phyloP scores from a whole-genome alignment of 2,888 invertebrate species.

The Dolichomitus sp. region DNA sequence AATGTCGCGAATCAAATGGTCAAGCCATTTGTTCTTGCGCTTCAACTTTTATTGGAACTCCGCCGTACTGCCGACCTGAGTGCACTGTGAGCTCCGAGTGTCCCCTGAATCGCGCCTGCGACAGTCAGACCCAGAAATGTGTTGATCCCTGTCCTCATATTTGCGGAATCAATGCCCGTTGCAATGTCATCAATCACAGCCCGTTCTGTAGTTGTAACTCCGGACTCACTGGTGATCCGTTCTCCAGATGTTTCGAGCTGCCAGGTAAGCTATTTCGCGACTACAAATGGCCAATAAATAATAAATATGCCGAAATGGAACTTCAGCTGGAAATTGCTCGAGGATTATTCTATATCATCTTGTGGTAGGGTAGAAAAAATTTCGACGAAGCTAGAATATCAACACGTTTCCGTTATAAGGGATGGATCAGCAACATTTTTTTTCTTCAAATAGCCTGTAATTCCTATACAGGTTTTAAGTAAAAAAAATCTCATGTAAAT shows the following conservation, averaged over 20 bases:
- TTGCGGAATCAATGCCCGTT: conserved; percentile 86
- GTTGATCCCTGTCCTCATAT: conserved; percentile 85
- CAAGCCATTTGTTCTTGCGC: conserved; percentile 94
- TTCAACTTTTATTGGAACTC: conserved; percentile 90
- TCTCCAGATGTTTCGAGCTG: conserved; percentile 90
- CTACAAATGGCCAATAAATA: no score
- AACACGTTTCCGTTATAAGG: no score
- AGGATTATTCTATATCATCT: no score
- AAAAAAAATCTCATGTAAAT: no score
- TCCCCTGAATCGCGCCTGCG: conserved; percentile 88
- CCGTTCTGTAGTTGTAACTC: conserved; percentile 86
- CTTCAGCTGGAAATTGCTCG: no score
- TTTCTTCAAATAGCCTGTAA: no score
- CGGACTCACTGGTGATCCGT: conserved; percentile 91
- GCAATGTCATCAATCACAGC: conserved; percentile 86
- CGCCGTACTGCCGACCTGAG: conserved; percentile 88
- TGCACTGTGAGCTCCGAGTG: conserved; percentile 86
- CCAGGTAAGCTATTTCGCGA: conserved; percentile 77
- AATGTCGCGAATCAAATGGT: conserved; percentile 86
- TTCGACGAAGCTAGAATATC: no score
- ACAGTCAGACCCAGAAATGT: conserved; percentile 85
- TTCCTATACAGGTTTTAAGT: no score
- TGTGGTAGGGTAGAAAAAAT: no score
- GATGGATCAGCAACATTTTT: no score
- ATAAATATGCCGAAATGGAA: no score